A percentile compares a stretch with the other conserved stretches of the same genome.
Evolutionary conservation across 2,888 invertebrate genomes (phyloP).

Genomic region (Fragum fragum): DNA sequence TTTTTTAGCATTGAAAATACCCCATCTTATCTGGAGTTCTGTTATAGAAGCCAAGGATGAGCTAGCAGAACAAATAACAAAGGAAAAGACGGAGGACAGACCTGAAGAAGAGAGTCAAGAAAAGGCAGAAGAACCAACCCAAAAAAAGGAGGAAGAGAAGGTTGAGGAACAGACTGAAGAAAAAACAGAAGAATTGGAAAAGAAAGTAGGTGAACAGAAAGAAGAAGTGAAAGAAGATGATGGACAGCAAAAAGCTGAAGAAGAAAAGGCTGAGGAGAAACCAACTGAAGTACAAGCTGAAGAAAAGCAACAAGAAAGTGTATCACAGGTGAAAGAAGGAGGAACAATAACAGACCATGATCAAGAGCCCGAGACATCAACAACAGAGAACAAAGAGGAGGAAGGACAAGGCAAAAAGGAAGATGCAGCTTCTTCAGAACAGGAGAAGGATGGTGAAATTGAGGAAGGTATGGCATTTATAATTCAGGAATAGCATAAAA

Average conservation of each 20-base stretch:
- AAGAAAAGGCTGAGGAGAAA: slow-evolving; percentile 32
- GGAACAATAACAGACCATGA: slow-evolving; percentile 54
- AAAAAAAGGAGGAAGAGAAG: slow-evolving; percentile 37
- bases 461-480: slow-evolving; percentile 53
- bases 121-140: slow-evolving; percentile 29
- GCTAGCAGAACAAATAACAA: slow-evolving; percentile 25
- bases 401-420: slow-evolving; percentile 46
- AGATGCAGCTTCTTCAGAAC: slow-evolving; percentile 41
- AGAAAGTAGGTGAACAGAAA: slow-evolving; percentile 32
- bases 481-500: too few species aligned
- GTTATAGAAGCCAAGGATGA: slow-evolving; percentile 23
- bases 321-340: slow-evolving; percentile 40
- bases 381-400: slow-evolving; percentile 26
- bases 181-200: too few species aligned
- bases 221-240: slow-evolving; percentile 27
- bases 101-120: slow-evolving; percentile 37
- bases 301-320: slow-evolving; percentile 30
- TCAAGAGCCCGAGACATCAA: slow-evolving; percentile 35
- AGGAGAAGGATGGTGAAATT: slow-evolving; percentile 56
- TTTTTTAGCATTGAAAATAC: too few species aligned
- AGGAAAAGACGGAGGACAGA: slow-evolving; percentile 30
- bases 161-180: not conserved
- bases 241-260: slow-evolving; percentile 19
- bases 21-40: not conserved
- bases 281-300: slow-evolving; percentile 43